Conservation (phyloP, 2,888 invertebrate genomes). For the Steromphala cineraria region DNA sequence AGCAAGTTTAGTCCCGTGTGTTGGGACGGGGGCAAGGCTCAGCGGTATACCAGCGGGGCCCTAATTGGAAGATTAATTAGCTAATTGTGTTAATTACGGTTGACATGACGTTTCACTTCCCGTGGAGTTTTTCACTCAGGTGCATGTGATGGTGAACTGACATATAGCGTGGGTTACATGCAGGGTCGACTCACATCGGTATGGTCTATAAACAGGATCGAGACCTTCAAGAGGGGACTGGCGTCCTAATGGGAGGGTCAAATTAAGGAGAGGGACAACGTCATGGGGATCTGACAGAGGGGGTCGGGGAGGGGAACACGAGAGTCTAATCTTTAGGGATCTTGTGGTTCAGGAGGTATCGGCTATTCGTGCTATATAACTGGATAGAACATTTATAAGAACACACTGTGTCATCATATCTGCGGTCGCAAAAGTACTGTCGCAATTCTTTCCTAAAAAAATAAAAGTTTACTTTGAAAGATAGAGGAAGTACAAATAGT, state of each 20-base stretch:
- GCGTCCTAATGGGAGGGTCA: neutral
- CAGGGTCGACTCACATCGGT: neutral
- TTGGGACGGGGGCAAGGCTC: neutral
- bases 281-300: neutral
- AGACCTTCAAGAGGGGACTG: neutral
- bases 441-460: no score
- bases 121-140: neutral
- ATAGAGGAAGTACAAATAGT: no score
- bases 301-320: neutral
- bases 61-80: constrained; percentile 19
- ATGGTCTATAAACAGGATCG: neutral
- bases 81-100: constrained; percentile 12
- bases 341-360: no score
- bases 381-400: no score
- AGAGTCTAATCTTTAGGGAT: no score
- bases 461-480: no score
- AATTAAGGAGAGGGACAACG: neutral
- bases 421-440: no score
- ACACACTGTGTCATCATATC: no score
- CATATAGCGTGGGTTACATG: no score
- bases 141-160: neutral
- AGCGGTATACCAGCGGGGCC: neutral
- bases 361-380: no score
- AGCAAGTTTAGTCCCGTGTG: neutral
- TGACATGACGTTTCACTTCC: constrained; percentile 1